These are phyloP conservation scores for Garrulus glandarius DNA, from an alignment of 2,797 vertebrate species.

Conservation along the genomic window DNA sequence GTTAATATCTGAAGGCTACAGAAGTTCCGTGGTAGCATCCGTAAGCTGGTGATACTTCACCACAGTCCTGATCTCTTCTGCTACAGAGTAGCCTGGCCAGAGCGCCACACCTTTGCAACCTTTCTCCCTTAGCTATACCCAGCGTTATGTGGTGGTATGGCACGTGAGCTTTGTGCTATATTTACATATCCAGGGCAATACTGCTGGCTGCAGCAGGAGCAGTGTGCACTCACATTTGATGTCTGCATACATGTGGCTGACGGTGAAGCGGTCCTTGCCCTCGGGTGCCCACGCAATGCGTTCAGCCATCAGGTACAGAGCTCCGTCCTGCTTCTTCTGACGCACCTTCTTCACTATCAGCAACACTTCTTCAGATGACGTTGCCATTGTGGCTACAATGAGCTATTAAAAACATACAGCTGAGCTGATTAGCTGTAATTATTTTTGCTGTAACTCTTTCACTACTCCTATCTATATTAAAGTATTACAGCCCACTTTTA, in stretches of 20 bases:
- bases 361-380: constrained; percentile 96
- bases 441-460: neutral
- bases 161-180: neutral
- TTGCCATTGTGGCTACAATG: constrained; percentile 83
- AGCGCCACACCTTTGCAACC: neutral
- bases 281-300: constrained; percentile 96
- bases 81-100: neutral
- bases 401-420: constrained; percentile 27
- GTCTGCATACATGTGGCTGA: constrained; percentile 96
- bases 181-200: neutral
- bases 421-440: neutral
- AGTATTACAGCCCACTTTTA: neutral
- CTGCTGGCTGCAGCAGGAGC: neutral
- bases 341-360: constrained; percentile 95
- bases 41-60: neutral
- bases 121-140: neutral
- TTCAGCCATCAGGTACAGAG: constrained; percentile 96
- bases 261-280: constrained; percentile 95
- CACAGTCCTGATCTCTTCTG: neutral
- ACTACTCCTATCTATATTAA: neutral
- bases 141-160: accelerated
- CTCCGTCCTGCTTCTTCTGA: constrained; percentile 97
- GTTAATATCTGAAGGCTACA: neutral
- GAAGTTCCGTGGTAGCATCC: neutral
- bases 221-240: constrained; percentile 90